These are phyloP conservation scores for Ptilodon capucinus DNA, from an alignment of 2,888 invertebrate genomes.

Conservation along the genomic window DNA sequence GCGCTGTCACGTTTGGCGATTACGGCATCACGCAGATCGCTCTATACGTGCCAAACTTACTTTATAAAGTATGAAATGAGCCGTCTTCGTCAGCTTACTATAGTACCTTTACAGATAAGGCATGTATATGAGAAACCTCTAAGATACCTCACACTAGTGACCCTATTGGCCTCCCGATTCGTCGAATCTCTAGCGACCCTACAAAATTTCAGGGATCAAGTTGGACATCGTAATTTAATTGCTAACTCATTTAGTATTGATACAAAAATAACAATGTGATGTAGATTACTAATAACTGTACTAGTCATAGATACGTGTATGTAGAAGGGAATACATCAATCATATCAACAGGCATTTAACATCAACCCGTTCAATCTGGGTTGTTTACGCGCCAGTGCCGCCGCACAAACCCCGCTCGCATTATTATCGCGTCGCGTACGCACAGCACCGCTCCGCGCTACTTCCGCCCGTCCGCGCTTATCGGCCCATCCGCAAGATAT, in stretches of 20 bases:
- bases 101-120: no score
- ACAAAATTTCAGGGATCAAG: no score
- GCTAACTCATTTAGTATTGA: no score
- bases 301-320: neutral
- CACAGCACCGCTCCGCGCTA: neutral
- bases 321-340: neutral
- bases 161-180: no score
- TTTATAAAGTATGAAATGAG: neutral
- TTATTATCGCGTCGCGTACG: neutral
- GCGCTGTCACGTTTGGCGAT: slow-evolving; percentile 2
- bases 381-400: neutral
- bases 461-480: neutral
- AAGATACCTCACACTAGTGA: no score
- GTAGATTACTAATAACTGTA: no score
- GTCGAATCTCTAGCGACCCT: no score
- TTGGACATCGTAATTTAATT: no score
- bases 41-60: neutral
- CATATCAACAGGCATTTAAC: neutral
- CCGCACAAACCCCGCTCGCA: neutral
- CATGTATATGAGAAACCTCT: no score
- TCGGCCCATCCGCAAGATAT: neutral
- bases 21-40: neutral
- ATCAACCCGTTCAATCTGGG: neutral
- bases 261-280: no score
- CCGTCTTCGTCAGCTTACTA: neutral